Conservation (phyloP, 2,797 vertebrate species). For the Alectoris magna region DNA sequence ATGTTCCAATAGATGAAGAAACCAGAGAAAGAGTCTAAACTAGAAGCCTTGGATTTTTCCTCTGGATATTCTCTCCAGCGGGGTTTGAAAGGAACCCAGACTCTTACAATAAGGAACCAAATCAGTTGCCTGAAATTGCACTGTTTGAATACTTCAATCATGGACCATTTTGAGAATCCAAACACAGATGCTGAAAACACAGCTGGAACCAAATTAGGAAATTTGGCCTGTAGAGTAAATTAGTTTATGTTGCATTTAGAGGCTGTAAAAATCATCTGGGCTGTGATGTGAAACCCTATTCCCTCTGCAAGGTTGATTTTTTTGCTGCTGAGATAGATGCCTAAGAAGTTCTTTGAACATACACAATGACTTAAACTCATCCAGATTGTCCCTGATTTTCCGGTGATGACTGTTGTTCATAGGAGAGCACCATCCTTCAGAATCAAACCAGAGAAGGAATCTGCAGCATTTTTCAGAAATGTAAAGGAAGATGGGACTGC, state of each 20-base stretch:
- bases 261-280: not conserved
- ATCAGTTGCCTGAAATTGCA: not conserved
- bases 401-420: not conserved
- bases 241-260: not conserved
- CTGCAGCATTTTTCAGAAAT: not conserved
- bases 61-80: not conserved
- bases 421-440: constrained; percentile 62
- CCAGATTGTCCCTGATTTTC: not conserved
- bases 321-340: not conserved
- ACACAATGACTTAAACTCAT: not conserved
- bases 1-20: not conserved
- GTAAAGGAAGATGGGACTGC: not conserved
- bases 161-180: not conserved
- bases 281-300: not conserved
- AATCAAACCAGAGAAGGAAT: not conserved
- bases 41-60: not conserved
- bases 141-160: not conserved
- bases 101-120: not conserved
- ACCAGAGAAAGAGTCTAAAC: not conserved
- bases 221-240: not conserved
- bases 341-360: not conserved
- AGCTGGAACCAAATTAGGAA: not conserved
- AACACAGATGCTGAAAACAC: not conserved
- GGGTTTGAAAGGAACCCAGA: not conserved
- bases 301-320: not conserved